Evolutionary conservation across 1,140 invertebrate species (phyloP).

Genomic region (Drosophila pandora): DNA sequence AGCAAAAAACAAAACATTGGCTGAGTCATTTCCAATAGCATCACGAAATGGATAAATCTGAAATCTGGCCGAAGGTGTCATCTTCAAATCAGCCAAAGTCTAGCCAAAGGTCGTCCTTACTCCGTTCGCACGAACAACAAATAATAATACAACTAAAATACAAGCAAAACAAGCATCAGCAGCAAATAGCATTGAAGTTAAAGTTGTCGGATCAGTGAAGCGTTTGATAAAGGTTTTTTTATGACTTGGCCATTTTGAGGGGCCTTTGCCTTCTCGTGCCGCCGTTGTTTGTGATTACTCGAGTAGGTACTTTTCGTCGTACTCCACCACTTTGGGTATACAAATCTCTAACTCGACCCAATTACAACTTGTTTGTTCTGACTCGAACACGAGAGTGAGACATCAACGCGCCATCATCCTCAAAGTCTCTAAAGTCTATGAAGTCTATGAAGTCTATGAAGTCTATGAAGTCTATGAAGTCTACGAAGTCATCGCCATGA

Average conservation of each 20-base stretch:
- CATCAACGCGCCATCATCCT: conserved; percentile 42
- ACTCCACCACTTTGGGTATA: neutral
- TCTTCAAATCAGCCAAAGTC: conserved; percentile 44
- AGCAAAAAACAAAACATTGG: conserved; percentile 14
- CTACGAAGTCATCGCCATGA: conserved; percentile 24
- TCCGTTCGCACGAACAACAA: conserved; percentile 49
- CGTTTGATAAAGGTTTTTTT: conserved; percentile 59
- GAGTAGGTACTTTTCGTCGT: conserved; percentile 4
- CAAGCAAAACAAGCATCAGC: neutral
- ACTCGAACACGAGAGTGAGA: conserved; percentile 26
- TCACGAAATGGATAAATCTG: conserved; percentile 43
- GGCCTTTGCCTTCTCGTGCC: conserved; percentile 36
- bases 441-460: neutral
- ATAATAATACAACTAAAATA: conserved; percentile 1
- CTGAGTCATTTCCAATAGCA: conserved; percentile 51
- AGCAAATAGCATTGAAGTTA: conserved; percentile 40
- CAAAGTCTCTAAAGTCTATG: neutral
- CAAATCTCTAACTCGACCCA: conserved; percentile 33
- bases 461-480: conserved; percentile 4
- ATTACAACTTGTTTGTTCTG: conserved; percentile 56
- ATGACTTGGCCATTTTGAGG: conserved; percentile 44
- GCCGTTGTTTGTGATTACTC: conserved; percentile 30
- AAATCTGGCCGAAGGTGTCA: conserved; percentile 55
- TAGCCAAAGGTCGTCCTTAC: conserved; percentile 59
- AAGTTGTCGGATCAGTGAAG: conserved; percentile 52